Evolutionary conservation across 64 coral and sea anemone species (phyloP), one percentile per base, ranked within the genome.

Genomic region (Platygyra sinensis): DNA sequence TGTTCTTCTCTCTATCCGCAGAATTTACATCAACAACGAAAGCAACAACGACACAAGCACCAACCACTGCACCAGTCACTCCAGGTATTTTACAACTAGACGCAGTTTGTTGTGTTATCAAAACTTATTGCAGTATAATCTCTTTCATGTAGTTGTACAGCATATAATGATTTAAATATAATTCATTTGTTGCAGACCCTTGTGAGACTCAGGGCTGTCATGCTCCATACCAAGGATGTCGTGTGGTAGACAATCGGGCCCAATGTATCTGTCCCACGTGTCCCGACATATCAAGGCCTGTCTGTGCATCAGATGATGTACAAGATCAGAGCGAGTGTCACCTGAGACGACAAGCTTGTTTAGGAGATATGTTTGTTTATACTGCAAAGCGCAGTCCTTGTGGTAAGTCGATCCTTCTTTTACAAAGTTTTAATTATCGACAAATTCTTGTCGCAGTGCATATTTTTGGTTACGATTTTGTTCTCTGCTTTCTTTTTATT

Each of bases 131-230:
- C 8, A 18, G 1, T 22, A 1, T 1, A 65, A 65, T n/a, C 3
- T 17, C 5, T 22, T 19, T 65, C 24, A 19, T 19, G 22, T 2
- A 22, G 5, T 17, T 18, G 5, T 5, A 19, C 22, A n/a, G 18
- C 13, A 6, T 1, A 13, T 65, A 65, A 65, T 67, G 1, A n/a
- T n/a, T 67, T 4, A 7, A 25, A 25, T 10, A 67, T 5, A 5
- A 17, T 67, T 67, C 64, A 67, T 2, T 39, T 42, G 32, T 77
- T 55, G 29, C 60, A 91, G 90, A 91, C 67, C 81, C 81, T 65
- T 91, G 90, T n/a, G 5, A 67, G 19, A 52, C 74, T 52, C 55
- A 76, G 13, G 81, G 85, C 65, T 91, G 90, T 27, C 75, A 81
- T 38, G 72, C 75, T 71, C 90, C 72, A 64, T 75, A 81, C 8